Percentiles rank a stretch among this genome's conserved stretches.
phyloP scores from a whole-genome alignment of 2,797 vertebrate species.

The Channa striata region DNA sequence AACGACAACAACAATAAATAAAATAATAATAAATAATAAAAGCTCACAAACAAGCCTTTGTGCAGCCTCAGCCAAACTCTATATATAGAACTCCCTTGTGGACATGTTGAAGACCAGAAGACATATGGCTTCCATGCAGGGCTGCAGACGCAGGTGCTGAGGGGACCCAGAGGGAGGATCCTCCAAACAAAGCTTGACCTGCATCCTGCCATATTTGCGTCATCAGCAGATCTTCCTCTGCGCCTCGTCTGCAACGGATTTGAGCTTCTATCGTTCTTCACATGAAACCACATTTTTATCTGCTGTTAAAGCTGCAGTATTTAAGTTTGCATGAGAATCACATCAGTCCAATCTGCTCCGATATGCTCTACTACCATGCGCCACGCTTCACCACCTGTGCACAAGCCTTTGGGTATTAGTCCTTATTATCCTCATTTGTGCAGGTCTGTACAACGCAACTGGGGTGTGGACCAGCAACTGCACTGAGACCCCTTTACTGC shows the following conservation, averaged over 20 bases:
- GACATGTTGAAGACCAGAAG: neutral
- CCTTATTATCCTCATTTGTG: no score
- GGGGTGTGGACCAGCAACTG: no score
- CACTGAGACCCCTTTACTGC: no score
- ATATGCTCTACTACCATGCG: no score
- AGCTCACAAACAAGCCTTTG: neutral
- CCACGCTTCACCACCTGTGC: no score
- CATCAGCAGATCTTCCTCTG: slow-evolving; percentile 14
- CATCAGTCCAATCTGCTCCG: no score
- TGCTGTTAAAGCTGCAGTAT: slow-evolving; percentile 7
- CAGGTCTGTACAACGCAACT: no score
- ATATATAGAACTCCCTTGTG: neutral
- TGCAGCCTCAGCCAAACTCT: neutral
- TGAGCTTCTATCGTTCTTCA: neutral
- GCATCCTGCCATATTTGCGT: neutral
- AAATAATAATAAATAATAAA: no score
- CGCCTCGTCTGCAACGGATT: neutral
- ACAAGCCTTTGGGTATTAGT: no score
- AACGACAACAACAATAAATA: neutral
- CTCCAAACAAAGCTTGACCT: neutral
- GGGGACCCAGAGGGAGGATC: slow-evolving; percentile 13
- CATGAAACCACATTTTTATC: slow-evolving; percentile 10
- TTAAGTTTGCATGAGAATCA: neutral
- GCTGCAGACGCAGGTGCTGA: slow-evolving; percentile 10
- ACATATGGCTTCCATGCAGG: slow-evolving; percentile 5